Percentiles rank a stretch among this genome's conserved stretches.
Conservation (phyloP, 2,888 invertebrate genomes). For the Metellina segmentata region DNA sequence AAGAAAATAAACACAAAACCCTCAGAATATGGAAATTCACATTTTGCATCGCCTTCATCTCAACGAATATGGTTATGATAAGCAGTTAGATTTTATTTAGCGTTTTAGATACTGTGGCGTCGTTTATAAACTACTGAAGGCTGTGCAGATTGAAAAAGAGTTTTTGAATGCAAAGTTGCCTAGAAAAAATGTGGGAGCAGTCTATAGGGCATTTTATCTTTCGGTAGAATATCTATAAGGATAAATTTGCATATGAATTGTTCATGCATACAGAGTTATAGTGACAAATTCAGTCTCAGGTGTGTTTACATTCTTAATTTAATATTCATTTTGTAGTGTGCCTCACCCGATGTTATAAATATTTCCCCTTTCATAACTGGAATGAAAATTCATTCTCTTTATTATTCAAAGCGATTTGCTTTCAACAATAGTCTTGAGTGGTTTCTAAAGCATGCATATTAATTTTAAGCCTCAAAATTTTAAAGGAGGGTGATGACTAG, state of each 20-base stretch:
- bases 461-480: too few species aligned
- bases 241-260: background rate
- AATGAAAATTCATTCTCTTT: background rate
- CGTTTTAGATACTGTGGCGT: too few species aligned
- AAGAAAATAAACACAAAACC: too few species aligned
- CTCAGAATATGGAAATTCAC: too few species aligned
- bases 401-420: background rate
- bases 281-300: background rate
- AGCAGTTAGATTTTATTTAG: too few species aligned
- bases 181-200: background rate
- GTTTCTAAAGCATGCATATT: too few species aligned
- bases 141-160: too few species aligned
- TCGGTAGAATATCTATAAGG: background rate
- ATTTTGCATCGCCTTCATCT: too few species aligned
- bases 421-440: background rate
- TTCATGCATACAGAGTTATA: background rate
- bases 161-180: background rate
- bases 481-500: too few species aligned
- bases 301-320: constrained; percentile 1
- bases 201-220: background rate
- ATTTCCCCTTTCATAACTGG: background rate
- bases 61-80: too few species aligned
- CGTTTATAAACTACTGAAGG: too few species aligned
- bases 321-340: background rate
- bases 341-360: background rate